A percentile compares a stretch with the other conserved stretches of the same genome.
Conservation (phyloP, 2,888 invertebrate species). For the Stictocephala bisonia region DNA sequence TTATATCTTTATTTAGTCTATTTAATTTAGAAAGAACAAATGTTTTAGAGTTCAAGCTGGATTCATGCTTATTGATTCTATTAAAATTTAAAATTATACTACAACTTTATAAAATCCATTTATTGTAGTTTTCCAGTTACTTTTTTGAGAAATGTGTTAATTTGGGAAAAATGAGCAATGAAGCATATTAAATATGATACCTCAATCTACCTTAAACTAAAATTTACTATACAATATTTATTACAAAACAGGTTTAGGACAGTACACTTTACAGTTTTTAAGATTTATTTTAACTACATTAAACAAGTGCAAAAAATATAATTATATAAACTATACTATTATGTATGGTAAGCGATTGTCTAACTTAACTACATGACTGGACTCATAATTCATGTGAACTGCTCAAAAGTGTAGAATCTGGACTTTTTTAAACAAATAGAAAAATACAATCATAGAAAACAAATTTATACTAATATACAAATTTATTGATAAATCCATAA, state of each 20-base stretch:
- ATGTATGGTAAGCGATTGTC: slow-evolving; percentile 36
- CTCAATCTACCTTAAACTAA: not conserved
- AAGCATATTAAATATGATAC: too few relatives aligned
- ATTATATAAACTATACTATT: slow-evolving; percentile 29
- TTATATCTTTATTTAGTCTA: not conserved
- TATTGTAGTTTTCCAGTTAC: too few relatives aligned
- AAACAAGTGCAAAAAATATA: slow-evolving; percentile 38
- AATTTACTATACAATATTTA: slow-evolving; percentile 34
- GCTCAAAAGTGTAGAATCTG: too few relatives aligned
- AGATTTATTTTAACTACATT: slow-evolving; percentile 30
- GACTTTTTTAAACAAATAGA: slow-evolving; percentile 32
- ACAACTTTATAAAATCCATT: too few relatives aligned
- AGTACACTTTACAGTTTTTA: slow-evolving; percentile 24
- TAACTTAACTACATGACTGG: slow-evolving; percentile 8
- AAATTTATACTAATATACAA: slow-evolving; percentile 5
- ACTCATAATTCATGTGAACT: too few relatives aligned
- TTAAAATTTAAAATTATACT: too few relatives aligned
- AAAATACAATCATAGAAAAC: slow-evolving; percentile 31
- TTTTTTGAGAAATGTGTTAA: too few relatives aligned
- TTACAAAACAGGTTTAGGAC: slow-evolving; percentile 33
- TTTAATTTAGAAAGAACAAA: not conserved
- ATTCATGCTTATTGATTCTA: too few relatives aligned
- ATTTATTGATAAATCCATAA: not conserved
- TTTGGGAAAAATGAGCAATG: too few relatives aligned
- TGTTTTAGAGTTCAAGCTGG: too few relatives aligned